Conservation (phyloP, 1,140 invertebrate species). For the Pachypsylla venusta region DNA sequence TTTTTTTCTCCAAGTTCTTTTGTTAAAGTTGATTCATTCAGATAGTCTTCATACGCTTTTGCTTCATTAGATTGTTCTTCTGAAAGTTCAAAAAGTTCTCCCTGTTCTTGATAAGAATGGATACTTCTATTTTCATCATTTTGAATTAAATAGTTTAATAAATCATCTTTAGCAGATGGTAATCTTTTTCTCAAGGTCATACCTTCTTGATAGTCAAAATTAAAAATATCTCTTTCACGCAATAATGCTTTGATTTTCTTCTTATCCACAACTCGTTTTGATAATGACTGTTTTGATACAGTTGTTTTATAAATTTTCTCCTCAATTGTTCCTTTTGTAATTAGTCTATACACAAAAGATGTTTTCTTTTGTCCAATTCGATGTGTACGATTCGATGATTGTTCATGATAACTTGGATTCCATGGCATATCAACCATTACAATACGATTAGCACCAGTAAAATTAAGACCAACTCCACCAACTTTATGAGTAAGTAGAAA, state of each 20-base stretch:
- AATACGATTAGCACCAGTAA: conserved; percentile 75
- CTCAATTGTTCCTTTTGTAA: conserved; percentile 18
- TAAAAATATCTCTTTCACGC: neutral
- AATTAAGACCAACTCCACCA: conserved; percentile 72
- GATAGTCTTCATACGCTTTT: conserved; percentile 4
- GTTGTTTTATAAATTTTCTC: conserved; percentile 17
- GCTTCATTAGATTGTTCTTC: neutral
- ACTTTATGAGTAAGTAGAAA: conserved; percentile 79
- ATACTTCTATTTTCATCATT: neutral
- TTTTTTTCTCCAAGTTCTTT: neutral
- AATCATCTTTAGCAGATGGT: conserved; percentile 25
- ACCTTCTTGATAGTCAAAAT: neutral
- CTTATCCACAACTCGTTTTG: conserved; percentile 16
- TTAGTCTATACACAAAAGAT: conserved; percentile 15
- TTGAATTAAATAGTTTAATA: conserved; percentile 20
- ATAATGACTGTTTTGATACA: conserved; percentile 14
- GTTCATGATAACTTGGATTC: conserved; percentile 73
- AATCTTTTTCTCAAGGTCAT: neutral
- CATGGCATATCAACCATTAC: conserved; percentile 83
- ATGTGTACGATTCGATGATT: conserved; percentile 15
- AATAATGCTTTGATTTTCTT: conserved; percentile 14
- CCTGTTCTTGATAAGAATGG: neutral
- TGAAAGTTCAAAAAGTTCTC: neutral
- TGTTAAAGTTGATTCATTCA: neutral
- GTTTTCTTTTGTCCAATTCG: conserved; percentile 17